Percentiles rank a stretch among this genome's conserved stretches.
These are phyloP conservation scores for Channa maculata DNA, from an alignment of 2,113 vertebrate species.

Conservation along the genomic window DNA sequence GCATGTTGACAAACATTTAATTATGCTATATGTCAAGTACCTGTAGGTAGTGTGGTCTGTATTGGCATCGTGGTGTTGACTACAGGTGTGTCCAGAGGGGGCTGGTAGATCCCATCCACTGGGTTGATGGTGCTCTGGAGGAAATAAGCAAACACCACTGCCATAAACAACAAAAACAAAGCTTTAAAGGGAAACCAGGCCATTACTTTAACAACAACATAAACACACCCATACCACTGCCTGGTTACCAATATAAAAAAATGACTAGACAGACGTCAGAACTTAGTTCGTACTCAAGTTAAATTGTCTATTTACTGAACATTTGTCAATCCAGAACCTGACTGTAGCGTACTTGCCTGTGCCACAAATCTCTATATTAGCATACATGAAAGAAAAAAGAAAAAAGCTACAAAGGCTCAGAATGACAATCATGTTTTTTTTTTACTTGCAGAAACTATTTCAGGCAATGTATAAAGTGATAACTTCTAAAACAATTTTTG, in stretches of 20 bases:
- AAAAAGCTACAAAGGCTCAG: too few relatives aligned
- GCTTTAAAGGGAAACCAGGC: background rate
- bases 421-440: too few relatives aligned
- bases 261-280: background rate
- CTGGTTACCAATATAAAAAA: constrained; percentile 33
- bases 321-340: too few relatives aligned
- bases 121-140: constrained; percentile 98
- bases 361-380: too few relatives aligned
- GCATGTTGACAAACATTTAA: background rate
- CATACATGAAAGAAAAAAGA: too few relatives aligned
- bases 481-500: too few relatives aligned
- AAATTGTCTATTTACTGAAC: too few relatives aligned
- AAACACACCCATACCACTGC: constrained; percentile 10
- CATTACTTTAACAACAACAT: background rate
- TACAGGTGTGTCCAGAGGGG: constrained; percentile 89
- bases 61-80: constrained; percentile 93
- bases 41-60: constrained; percentile 92
- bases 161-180: constrained; percentile 27
- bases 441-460: too few relatives aligned
- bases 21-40: constrained; percentile 62
- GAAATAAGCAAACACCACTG: constrained; percentile 42
- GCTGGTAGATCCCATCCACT: constrained; percentile 95
- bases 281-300: background rate
- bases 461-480: too few relatives aligned
- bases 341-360: too few relatives aligned